Evolutionary conservation across 92 coral and sea anemone genomes (phyloP).

Genomic region (Meandrina meandrites): DNA sequence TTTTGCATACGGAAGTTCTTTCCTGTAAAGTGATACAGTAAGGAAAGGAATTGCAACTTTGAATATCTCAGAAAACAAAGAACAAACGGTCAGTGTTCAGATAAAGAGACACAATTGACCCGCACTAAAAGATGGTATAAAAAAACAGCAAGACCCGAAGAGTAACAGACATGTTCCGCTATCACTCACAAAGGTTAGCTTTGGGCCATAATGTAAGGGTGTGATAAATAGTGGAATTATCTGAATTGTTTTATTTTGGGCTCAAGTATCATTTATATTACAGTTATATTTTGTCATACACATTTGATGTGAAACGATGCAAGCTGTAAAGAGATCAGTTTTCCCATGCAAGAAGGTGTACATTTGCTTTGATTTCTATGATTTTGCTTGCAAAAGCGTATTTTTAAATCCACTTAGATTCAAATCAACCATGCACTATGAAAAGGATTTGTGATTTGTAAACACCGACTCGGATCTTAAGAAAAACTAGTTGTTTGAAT

Average conservation of each 20-base stretch:
- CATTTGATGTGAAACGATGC: background rate
- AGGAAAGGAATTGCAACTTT: background rate
- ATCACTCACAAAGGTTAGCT: background rate
- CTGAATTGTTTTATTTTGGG: background rate
- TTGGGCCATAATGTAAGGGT: background rate
- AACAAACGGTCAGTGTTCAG: no score
- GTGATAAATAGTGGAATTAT: background rate
- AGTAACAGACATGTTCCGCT: background rate
- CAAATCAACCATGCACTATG: no score
- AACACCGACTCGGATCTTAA: no score
- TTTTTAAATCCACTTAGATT: no score
- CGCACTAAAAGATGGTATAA: background rate
- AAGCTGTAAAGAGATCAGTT: background rate
- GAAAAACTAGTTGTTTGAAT: background rate
- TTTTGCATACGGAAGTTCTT: no score
- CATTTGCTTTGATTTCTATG: background rate
- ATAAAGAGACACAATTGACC: background rate
- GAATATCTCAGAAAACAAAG: background rate
- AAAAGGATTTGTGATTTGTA: no score
- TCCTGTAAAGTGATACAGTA: background rate
- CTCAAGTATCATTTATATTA: background rate
- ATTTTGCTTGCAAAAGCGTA: no score
- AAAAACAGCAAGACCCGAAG: background rate
- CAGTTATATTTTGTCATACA: background rate
- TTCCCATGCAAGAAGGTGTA: background rate